Percentiles rank a stretch among this genome's conserved stretches.
Evolutionary conservation across 1,140 invertebrate genomes (phyloP).

Genomic region (Lepidotrigona ventralis): DNA sequence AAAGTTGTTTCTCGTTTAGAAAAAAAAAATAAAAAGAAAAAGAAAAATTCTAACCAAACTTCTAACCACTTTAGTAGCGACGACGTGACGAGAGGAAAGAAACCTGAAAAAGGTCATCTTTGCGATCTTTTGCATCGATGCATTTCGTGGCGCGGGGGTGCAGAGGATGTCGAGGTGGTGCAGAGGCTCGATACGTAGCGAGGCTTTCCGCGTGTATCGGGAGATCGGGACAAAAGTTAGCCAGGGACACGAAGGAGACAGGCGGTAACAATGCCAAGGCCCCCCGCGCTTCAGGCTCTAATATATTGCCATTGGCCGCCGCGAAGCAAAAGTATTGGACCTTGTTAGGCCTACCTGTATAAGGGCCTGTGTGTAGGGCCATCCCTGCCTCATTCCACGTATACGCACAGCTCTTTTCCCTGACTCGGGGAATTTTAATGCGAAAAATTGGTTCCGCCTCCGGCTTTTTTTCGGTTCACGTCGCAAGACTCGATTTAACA

Average conservation of each 20-base stretch:
- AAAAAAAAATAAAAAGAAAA: no score
- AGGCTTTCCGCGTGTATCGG: constrained; percentile 57
- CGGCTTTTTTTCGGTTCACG: background rate
- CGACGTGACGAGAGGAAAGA: constrained; percentile 8
- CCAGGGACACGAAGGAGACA: constrained; percentile 69
- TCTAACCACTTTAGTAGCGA: background rate
- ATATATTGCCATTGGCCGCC: constrained; percentile 76
- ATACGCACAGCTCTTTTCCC: constrained; percentile 62
- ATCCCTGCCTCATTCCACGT: constrained; percentile 37
- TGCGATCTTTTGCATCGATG: constrained; percentile 56
- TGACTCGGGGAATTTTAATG: constrained; percentile 78
- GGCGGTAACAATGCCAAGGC: constrained; percentile 76
- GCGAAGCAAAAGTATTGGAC: constrained; percentile 77
- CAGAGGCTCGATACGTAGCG: constrained; percentile 46
- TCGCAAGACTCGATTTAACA: background rate
- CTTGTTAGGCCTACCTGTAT: constrained; percentile 78
- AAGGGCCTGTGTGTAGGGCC: constrained; percentile 71
- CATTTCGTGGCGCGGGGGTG: background rate
- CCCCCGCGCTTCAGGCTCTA: constrained; percentile 77
- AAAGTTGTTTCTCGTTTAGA: background rate
- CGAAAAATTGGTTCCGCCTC: constrained; percentile 76
- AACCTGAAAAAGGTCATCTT: constrained; percentile 32
- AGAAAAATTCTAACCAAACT: background rate
- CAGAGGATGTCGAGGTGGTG: no score
- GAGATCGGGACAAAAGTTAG: constrained; percentile 73